A percentile compares a stretch with the other conserved stretches of the same genome.
phyloP scores from a whole-genome alignment of 2,797 vertebrate genomes.

The Scolopax bukidnonensis region DNA sequence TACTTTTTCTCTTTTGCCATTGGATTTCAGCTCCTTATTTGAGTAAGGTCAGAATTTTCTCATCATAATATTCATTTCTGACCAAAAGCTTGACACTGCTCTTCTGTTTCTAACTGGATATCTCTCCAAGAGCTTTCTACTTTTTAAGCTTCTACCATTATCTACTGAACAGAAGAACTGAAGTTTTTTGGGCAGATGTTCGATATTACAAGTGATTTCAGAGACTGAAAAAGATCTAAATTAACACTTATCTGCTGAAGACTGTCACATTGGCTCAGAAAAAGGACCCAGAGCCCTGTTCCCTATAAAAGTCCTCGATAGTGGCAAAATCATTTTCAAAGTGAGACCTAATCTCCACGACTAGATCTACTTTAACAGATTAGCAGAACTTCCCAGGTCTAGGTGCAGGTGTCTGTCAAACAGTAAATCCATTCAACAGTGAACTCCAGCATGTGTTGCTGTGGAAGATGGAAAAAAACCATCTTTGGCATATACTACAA shows the following conservation, averaged over 20 bases:
- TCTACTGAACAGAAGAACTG: neutral
- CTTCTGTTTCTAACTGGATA: neutral
- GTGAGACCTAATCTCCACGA: neutral
- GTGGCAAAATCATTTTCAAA: constrained; percentile 2
- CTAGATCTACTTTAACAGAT: neutral
- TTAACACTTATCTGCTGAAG: neutral
- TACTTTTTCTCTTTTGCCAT: neutral
- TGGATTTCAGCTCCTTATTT: neutral
- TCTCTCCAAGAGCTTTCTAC: neutral
- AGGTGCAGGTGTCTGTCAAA: neutral
- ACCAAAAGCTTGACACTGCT: neutral
- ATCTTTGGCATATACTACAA: neutral
- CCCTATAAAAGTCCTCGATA: neutral
- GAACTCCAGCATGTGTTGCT: neutral
- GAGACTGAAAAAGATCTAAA: neutral
- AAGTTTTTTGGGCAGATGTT: neutral
- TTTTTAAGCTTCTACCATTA: neutral
- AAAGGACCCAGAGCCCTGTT: neutral
- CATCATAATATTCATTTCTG: neutral
- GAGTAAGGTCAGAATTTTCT: neutral
- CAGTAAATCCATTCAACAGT: neutral
- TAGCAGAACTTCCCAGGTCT: neutral
- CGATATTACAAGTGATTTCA: neutral
- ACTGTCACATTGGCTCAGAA: neutral
- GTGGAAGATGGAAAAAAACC: neutral